Evolutionary conservation across 2,797 vertebrate genomes (phyloP).

Genomic region (Onychomys arenicola): DNA sequence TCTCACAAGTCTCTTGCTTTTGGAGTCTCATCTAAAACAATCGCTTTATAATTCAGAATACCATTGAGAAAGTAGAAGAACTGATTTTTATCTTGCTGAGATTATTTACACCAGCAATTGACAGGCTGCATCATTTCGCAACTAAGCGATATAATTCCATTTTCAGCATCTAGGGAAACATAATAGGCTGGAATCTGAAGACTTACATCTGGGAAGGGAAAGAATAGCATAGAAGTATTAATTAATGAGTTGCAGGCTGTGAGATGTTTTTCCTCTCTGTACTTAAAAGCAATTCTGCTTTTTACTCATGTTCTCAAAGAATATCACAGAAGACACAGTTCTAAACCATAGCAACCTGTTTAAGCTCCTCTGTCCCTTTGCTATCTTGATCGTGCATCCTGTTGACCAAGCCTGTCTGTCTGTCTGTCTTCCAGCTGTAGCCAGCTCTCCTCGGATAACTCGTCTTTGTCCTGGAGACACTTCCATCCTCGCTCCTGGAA

Average conservation of each 20-base stretch:
- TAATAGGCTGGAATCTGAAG: not conserved
- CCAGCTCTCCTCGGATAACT: not conserved
- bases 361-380: not conserved
- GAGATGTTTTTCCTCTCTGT: not conserved
- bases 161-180: not conserved
- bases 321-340: not conserved
- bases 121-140: not conserved
- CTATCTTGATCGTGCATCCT: not conserved
- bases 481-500: not conserved
- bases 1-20: not conserved
- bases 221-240: not conserved
- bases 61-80: not conserved
- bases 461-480: not conserved
- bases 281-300: not conserved
- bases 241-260: not conserved
- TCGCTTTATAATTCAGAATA: not conserved
- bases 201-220: not conserved
- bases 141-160: not conserved
- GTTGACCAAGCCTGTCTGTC: not conserved
- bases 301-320: slow-evolving; percentile 5
- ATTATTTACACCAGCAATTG: not conserved
- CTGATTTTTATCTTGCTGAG: not conserved
- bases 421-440: not conserved
- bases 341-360: not conserved
- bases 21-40: not conserved